phyloP scores from a whole-genome alignment of 1,140 invertebrate species.

The Hypsibius dujardini region DNA sequence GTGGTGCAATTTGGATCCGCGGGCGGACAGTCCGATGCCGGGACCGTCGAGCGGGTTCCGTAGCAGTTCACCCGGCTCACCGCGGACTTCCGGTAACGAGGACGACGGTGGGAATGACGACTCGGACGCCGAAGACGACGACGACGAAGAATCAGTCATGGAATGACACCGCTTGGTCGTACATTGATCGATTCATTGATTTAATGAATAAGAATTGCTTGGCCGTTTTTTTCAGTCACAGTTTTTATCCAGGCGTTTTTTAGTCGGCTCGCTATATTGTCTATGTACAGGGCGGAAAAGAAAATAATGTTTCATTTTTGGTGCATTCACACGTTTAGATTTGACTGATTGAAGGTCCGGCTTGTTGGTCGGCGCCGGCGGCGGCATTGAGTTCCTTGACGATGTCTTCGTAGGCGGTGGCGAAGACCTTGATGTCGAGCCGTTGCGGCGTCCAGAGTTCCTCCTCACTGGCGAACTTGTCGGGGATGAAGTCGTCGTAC shows the following conservation, averaged over 20 bases:
- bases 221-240: too few relatives aligned
- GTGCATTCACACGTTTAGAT: too few relatives aligned
- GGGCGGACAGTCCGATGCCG: constrained; percentile 12
- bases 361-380: too few relatives aligned
- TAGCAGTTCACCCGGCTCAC: neutral
- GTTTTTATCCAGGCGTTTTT: too few relatives aligned
- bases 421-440: neutral
- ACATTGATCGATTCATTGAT: too few relatives aligned
- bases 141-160: constrained; percentile 4
- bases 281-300: too few relatives aligned
- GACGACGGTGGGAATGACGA: neutral
- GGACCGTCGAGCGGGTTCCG: neutral
- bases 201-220: too few relatives aligned
- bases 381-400: too few relatives aligned
- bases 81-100: neutral
- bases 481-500: constrained; percentile 9
- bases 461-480: neutral
- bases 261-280: too few relatives aligned
- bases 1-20: neutral
- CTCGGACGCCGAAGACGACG: neutral
- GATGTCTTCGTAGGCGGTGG: neutral
- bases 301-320: too few relatives aligned
- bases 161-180: too few relatives aligned
- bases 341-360: too few relatives aligned
- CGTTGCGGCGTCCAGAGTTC: neutral